phyloP scores from a whole-genome alignment of 2,113 vertebrate genomes.

The Nycticryphes semicollaris region DNA sequence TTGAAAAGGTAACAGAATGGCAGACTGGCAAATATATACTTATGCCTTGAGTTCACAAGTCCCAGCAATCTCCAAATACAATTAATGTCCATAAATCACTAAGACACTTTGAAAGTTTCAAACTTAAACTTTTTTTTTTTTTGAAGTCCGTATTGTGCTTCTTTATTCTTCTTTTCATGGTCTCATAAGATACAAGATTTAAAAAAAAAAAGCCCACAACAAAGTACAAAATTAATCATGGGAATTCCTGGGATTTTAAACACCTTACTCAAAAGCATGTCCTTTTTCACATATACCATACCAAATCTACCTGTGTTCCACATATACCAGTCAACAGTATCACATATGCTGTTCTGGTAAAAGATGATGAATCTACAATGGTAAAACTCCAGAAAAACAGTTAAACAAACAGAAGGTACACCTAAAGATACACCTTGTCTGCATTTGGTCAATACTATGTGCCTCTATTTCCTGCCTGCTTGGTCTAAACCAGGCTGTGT shows the following conservation, averaged over 20 bases:
- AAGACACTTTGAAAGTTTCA: background rate
- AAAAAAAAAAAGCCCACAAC: background rate
- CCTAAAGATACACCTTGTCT: background rate
- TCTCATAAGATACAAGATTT: background rate
- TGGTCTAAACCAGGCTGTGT: background rate
- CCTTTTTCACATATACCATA: background rate
- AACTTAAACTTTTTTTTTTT: background rate
- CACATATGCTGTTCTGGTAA: background rate
- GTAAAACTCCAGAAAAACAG: background rate
- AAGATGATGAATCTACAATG: background rate
- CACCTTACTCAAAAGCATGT: background rate
- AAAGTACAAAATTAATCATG: background rate
- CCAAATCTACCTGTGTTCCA: background rate
- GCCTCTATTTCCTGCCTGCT: background rate
- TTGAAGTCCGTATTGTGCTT: background rate
- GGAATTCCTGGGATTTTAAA: background rate
- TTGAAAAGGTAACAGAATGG: background rate
- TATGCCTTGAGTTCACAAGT: background rate
- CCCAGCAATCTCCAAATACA: background rate
- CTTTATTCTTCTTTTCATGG: fast-evolving
- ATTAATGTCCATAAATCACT: background rate
- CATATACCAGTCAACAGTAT: background rate
- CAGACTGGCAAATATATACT: background rate
- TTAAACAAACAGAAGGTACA: background rate
- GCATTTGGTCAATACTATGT: background rate